phyloP scores from a whole-genome alignment of 2,113 vertebrate species.

The Raja brachyura region DNA sequence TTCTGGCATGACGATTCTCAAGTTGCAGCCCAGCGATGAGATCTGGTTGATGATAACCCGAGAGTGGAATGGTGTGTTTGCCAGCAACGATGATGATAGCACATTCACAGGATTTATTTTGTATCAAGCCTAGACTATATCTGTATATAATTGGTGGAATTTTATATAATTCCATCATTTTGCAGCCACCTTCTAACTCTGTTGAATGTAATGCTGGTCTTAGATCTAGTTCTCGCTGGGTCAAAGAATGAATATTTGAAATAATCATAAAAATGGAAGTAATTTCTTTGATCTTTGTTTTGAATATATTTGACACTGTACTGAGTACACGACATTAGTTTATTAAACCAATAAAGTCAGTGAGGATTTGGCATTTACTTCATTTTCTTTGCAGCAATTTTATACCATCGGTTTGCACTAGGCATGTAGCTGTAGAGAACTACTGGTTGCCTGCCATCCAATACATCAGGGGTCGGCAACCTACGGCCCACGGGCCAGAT shows the following conservation, averaged over 20 bases:
- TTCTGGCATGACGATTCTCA: slow-evolving; percentile 75
- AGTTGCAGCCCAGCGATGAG: slow-evolving; percentile 70
- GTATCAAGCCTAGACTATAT: slow-evolving; percentile 59
- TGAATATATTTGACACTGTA: slow-evolving; percentile 16
- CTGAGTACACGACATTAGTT: slow-evolving; percentile 7
- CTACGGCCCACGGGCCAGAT: no score
- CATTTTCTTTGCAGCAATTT: background rate
- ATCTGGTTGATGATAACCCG: slow-evolving; percentile 88
- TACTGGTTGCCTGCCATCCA: no score
- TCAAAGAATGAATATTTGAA: slow-evolving; percentile 27
- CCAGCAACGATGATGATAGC: slow-evolving; percentile 84
- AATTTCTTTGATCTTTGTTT: slow-evolving; percentile 31
- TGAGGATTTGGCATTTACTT: background rate
- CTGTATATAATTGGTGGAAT: no score
- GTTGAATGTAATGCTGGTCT: slow-evolving; percentile 9
- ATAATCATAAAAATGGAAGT: background rate
- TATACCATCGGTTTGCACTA: background rate
- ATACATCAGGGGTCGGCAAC: no score
- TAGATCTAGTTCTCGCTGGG: background rate
- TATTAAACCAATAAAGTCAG: slow-evolving; percentile 21
- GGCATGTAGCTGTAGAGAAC: no score
- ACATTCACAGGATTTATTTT: slow-evolving; percentile 89
- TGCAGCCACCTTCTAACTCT: slow-evolving; percentile 9
- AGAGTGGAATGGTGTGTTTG: slow-evolving; percentile 88
- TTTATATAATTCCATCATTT: background rate